Conservation (phyloP, 2,113 vertebrate genomes). For the Prietella phreatophila region DNA sequence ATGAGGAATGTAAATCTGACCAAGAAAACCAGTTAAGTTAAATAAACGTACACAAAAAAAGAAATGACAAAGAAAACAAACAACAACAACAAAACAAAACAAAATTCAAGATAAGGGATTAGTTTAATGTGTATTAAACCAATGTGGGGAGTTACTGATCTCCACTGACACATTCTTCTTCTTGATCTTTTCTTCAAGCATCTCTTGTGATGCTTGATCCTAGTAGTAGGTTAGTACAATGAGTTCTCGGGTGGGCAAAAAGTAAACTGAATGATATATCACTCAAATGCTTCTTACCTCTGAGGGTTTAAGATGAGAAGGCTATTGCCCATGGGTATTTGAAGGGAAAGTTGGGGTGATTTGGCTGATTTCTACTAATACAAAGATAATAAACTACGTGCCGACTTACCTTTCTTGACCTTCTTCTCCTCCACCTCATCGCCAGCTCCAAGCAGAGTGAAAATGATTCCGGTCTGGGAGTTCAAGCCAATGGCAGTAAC, state of each 20-base stretch:
- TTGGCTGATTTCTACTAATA: constrained; percentile 12
- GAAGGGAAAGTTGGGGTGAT: constrained; percentile 35
- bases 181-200: constrained; percentile 18
- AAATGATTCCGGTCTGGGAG: constrained; percentile 97
- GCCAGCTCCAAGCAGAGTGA: constrained; percentile 86
- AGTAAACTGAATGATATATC: constrained; percentile 31
- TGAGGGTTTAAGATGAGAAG: constrained; percentile 11
- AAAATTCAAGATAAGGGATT: constrained; percentile 57
- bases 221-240: constrained; percentile 17
- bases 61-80: constrained; percentile 38
- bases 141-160: background rate
- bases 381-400: background rate
- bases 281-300: constrained; percentile 47
- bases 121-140: constrained; percentile 11
- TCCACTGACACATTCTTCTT: constrained; percentile 21
- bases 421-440: constrained; percentile 87
- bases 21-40: constrained; percentile 59
- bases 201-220: constrained; percentile 12
- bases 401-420: constrained; percentile 91
- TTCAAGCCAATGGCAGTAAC: constrained; percentile 92
- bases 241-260: background rate
- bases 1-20: constrained; percentile 66
- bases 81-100: constrained; percentile 61
- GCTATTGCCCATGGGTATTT: constrained; percentile 35
- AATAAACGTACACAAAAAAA: constrained; percentile 45